Evolutionary conservation across 2,113 vertebrate genomes (phyloP).

Genomic region (Cairina moschata): DNA sequence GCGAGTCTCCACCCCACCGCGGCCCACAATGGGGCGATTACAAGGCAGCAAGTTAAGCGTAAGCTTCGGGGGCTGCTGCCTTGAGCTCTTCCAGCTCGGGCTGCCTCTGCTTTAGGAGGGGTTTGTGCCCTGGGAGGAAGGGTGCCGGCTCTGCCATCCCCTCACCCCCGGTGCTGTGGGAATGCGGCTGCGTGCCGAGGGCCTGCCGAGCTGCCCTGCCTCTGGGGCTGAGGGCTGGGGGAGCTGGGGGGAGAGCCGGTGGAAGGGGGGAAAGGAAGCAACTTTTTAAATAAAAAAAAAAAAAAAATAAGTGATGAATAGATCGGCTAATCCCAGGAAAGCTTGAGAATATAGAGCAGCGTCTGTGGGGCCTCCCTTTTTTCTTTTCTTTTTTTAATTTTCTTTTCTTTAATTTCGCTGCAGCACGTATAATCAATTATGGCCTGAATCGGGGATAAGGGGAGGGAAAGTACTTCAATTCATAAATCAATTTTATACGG

Average conservation of each 20-base stretch:
- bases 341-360: slow-evolving; percentile 71
- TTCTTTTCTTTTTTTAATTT: slow-evolving; percentile 78
- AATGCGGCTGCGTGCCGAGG: not conserved
- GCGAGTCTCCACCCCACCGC: not conserved
- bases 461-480: slow-evolving; percentile 89
- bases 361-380: slow-evolving; percentile 73
- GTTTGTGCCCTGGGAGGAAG: not conserved
- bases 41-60: not conserved
- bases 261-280: slow-evolving; percentile 65
- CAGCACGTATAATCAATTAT: slow-evolving; percentile 99
- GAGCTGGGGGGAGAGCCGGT: not conserved
- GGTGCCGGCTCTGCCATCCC: not conserved
- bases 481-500: slow-evolving; percentile 99
- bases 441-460: slow-evolving; percentile 85
- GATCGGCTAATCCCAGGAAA: slow-evolving; percentile 75
- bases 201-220: not conserved
- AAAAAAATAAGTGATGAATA: slow-evolving; percentile 77
- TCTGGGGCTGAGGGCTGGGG: not conserved
- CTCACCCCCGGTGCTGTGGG: not conserved
- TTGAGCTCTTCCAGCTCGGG: not conserved
- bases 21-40: not conserved
- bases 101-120: not conserved
- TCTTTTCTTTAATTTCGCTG: slow-evolving; percentile 85
- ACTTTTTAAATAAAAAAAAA: slow-evolving; percentile 79
- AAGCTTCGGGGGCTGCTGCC: not conserved